phyloP scores from a whole-genome alignment of 2,797 vertebrate genomes.

The Sternarchorhynchus goeldii region DNA sequence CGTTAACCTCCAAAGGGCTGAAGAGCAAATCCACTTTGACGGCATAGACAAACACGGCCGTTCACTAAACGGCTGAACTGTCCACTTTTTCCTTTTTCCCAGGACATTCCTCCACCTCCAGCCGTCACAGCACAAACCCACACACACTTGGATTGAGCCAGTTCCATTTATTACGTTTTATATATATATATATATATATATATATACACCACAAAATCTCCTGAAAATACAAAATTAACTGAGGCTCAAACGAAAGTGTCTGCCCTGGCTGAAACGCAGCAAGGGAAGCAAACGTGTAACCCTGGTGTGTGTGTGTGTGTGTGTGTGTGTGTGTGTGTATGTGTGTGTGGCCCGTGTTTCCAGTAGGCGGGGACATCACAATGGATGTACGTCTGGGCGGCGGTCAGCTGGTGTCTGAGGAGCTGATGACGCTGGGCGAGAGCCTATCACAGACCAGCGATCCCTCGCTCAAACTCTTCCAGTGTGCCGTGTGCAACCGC shows the following conservation, averaged over 20 bases:
- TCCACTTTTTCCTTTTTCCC: constrained; percentile 49
- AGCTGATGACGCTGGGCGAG: constrained; percentile 97
- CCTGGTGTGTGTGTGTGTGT: neutral
- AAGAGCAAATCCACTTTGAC: constrained; percentile 58
- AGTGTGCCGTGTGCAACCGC: constrained; percentile 98
- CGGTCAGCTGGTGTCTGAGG: constrained; percentile 96
- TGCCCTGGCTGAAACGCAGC: neutral
- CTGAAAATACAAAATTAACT: neutral
- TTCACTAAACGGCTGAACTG: constrained; percentile 53
- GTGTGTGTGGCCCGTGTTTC: constrained; percentile 11
- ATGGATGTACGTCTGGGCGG: constrained; percentile 93
- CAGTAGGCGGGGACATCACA: constrained; percentile 94
- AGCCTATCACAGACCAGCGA: constrained; percentile 96
- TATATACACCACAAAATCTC: neutral
- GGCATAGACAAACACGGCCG: constrained; percentile 53
- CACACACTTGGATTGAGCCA: constrained; percentile 38
- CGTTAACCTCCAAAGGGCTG: constrained; percentile 48
- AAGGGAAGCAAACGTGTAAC: neutral
- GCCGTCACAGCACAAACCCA: constrained; percentile 21
- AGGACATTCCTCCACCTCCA: constrained; percentile 48
- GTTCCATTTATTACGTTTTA: neutral
- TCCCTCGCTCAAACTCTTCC: constrained; percentile 97
- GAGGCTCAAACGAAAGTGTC: neutral
- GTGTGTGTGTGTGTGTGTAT: constrained; percentile 9
- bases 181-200: neutral